Evolutionary conservation across 2,888 invertebrate genomes (phyloP).

Genomic region (Coremacera marginata): DNA sequence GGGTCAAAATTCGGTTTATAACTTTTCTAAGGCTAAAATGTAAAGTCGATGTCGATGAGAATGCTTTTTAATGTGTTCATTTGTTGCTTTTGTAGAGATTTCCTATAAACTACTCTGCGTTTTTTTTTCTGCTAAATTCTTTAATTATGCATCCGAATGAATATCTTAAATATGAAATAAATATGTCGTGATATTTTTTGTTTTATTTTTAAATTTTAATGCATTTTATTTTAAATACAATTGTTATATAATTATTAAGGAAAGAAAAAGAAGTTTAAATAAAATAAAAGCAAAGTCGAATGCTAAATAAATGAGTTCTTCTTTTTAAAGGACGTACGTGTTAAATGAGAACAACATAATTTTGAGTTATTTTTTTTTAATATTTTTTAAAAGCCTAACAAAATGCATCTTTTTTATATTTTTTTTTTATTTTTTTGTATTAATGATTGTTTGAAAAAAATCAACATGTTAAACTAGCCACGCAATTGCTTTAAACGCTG

Average conservation of each 20-base stretch:
- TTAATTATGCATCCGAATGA: no score
- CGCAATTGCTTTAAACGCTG: background rate
- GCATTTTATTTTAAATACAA: slow-evolving; percentile 28
- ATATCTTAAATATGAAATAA: background rate
- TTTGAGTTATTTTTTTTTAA: background rate
- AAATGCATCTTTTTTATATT: slow-evolving; percentile 11
- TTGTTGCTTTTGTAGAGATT: no score
- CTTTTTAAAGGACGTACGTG: background rate
- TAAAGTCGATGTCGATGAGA: no score
- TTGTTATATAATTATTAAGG: slow-evolving; percentile 31
- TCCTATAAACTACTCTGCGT: no score
- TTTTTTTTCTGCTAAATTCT: no score
- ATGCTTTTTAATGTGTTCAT: no score
- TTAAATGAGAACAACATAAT: slow-evolving; percentile 14
- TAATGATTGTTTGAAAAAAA: background rate
- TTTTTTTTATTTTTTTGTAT: slow-evolving; percentile 2
- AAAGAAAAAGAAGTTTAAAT: slow-evolving; percentile 27
- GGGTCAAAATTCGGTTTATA: no score
- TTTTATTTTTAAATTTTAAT: slow-evolving; percentile 30
- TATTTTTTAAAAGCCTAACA: slow-evolving; percentile 16
- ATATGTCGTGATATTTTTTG: slow-evolving; percentile 14
- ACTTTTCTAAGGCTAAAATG: no score
- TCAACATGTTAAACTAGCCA: background rate
- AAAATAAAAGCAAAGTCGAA: slow-evolving; percentile 21
- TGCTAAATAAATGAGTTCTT: slow-evolving; percentile 29